Percentiles rank a stretch among this genome's conserved stretches.
Evolutionary conservation across 2,113 vertebrate species (phyloP).

Genomic region (Chelonoidis abingdonii): DNA sequence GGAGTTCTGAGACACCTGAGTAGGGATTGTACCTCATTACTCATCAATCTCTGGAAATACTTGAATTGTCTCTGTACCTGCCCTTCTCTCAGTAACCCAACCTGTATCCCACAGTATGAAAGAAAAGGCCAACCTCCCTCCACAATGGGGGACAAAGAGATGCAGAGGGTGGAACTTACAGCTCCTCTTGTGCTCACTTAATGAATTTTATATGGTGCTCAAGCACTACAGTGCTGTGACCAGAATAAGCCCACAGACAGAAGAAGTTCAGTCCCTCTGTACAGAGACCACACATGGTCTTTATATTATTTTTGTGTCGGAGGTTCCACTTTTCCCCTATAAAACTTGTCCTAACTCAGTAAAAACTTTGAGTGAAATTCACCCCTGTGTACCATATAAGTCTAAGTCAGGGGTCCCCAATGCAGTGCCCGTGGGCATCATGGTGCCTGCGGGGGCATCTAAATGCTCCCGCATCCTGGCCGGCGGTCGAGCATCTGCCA

Average conservation of each 20-base stretch:
- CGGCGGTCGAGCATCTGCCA: too few species aligned
- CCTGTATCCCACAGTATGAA: not conserved
- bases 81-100: not conserved
- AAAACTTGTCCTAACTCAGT: not conserved
- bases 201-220: not conserved
- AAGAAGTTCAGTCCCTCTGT: not conserved
- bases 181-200: not conserved
- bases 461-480: too few species aligned
- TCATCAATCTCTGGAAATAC: not conserved
- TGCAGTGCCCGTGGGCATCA: too few species aligned
- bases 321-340: not conserved
- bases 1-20: not conserved
- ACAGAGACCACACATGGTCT: not conserved
- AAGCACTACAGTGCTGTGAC: not conserved
- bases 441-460: too few species aligned
- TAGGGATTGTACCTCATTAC: not conserved
- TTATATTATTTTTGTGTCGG: slow-evolving; percentile 1
- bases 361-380: not conserved
- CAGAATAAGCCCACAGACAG: not conserved
- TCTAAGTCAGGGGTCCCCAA: not conserved
- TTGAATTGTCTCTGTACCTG: not conserved
- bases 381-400: not conserved
- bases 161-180: fast-evolving
- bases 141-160: fast-evolving
- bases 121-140: not conserved